phyloP scores from a whole-genome alignment of 2,113 vertebrate genomes.

The Microcebus ravelobensis region DNA sequence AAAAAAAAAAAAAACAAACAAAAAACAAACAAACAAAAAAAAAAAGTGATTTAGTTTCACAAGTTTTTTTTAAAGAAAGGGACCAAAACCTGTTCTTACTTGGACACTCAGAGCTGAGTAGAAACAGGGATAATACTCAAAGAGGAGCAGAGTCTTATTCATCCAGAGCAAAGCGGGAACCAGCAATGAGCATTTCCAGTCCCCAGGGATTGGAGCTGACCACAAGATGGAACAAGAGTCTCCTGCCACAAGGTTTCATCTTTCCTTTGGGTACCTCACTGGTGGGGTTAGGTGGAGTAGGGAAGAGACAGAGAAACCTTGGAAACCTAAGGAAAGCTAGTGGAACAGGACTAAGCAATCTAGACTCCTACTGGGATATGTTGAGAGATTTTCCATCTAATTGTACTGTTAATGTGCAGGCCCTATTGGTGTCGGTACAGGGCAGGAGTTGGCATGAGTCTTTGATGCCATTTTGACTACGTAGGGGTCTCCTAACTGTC shows the following conservation, averaged over 20 bases:
- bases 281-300: too few species aligned
- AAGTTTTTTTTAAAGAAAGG: neutral
- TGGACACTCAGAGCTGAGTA: neutral
- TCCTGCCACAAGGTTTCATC: neutral
- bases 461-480: neutral
- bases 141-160: neutral
- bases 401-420: neutral
- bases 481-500: neutral
- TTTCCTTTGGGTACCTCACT: neutral
- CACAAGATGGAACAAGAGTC: too few species aligned
- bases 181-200: neutral
- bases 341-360: neutral
- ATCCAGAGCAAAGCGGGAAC: neutral
- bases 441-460: neutral
- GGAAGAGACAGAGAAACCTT: neutral
- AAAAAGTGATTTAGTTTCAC: neutral
- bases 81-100: neutral
- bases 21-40: too few species aligned
- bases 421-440: neutral
- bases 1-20: too few species aligned
- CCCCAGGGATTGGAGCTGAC: too few species aligned
- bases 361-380: neutral
- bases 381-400: neutral
- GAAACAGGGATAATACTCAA: rapidly evolving
- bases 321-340: neutral